Evolutionary conservation across 1,140 invertebrate genomes (phyloP).

Genomic region (Pinna nobilis): DNA sequence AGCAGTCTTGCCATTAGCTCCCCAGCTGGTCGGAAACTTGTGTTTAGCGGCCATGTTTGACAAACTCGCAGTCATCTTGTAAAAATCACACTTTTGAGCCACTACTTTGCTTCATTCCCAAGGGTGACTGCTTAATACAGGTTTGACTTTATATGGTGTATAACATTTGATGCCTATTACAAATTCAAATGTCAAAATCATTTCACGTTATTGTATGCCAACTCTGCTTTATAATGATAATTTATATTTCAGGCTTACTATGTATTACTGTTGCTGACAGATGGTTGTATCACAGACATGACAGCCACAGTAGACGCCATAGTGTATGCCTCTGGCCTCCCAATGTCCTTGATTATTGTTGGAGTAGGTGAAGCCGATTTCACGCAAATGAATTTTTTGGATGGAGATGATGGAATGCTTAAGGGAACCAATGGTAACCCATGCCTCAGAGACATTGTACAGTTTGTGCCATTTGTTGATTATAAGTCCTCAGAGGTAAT

Average conservation of each 20-base stretch:
- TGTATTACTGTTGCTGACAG: slow-evolving; percentile 81
- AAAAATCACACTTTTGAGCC: too few relatives aligned
- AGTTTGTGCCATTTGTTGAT: slow-evolving; percentile 79
- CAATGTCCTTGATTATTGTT: slow-evolving; percentile 81
- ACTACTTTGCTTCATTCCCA: too few relatives aligned
- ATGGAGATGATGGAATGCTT: slow-evolving; percentile 78
- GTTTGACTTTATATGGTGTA: too few relatives aligned
- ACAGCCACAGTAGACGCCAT: slow-evolving; percentile 79
- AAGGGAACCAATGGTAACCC: slow-evolving; percentile 69
- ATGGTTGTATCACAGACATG: slow-evolving; percentile 83
- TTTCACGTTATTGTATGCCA: too few relatives aligned
- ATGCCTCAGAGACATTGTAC: slow-evolving; percentile 79
- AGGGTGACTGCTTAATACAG: too few relatives aligned
- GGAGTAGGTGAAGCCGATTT: slow-evolving; percentile 81
- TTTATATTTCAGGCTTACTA: slow-evolving; percentile 77
- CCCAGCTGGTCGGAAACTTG: too few relatives aligned
- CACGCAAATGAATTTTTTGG: slow-evolving; percentile 77
- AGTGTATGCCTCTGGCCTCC: slow-evolving; percentile 77
- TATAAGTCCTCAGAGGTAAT: slow-evolving; percentile 60
- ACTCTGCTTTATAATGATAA: too few relatives aligned
- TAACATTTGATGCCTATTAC: too few relatives aligned
- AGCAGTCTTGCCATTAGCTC: too few relatives aligned
- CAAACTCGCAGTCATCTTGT: too few relatives aligned
- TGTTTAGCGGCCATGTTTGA: too few relatives aligned
- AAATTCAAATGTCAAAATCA: too few relatives aligned